Percentiles rank a stretch among this genome's conserved stretches.
These are phyloP conservation scores for Limanda limanda DNA, from an alignment of 2,113 vertebrate genomes.

Conservation along the genomic window DNA sequence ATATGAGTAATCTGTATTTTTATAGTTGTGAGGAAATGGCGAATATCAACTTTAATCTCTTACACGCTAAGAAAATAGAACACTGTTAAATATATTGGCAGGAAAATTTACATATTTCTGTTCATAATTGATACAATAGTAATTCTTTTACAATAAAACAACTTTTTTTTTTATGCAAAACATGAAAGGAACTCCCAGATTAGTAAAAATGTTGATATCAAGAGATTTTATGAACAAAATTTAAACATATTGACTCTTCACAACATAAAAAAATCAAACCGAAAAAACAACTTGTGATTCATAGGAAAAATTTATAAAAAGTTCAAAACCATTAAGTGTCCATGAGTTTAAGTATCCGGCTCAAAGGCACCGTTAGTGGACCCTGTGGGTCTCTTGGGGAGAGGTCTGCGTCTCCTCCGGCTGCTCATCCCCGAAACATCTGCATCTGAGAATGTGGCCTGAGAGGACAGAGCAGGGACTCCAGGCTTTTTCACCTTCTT, in stretches of 20 bases:
- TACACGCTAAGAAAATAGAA: conserved; percentile 18
- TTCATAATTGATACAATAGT: neutral
- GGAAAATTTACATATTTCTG: neutral
- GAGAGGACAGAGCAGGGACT: conserved; percentile 55
- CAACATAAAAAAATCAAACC: conserved; percentile 7
- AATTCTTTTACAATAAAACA: conserved; percentile 9
- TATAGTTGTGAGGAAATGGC: neutral
- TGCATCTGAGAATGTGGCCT: conserved; percentile 65
- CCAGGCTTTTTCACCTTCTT: conserved; percentile 79
- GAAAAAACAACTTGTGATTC: neutral
- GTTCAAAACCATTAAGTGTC: neutral
- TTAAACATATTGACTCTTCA: conserved; percentile 1
- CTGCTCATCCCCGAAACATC: conserved; percentile 62
- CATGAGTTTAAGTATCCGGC: conserved; percentile 60
- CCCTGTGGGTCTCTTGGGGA: conserved; percentile 73
- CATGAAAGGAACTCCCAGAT: neutral
- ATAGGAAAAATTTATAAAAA: neutral
- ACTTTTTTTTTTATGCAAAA: conserved; percentile 18
- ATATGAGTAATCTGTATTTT: neutral
- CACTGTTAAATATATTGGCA: neutral
- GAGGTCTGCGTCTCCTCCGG: conserved; percentile 76
- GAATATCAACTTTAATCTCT: conserved; percentile 10
- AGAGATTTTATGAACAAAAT: neutral
- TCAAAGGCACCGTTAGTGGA: conserved; percentile 82
- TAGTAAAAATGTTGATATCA: neutral